Evolutionary conservation across 2,888 invertebrate species (phyloP).

Genomic region (Drosophila neonasuta): DNA sequence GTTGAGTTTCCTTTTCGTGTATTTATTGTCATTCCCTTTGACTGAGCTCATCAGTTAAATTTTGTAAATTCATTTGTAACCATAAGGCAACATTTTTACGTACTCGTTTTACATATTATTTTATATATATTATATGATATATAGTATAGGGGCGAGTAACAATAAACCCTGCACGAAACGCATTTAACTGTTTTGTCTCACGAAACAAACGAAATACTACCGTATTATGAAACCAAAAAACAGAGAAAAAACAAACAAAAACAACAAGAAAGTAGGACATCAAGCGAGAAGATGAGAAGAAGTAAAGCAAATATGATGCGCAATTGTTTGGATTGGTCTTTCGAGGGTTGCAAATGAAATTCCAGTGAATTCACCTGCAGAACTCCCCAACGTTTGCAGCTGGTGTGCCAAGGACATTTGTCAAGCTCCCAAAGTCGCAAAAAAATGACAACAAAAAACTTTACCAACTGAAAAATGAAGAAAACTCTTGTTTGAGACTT

Average conservation of each 20-base stretch:
- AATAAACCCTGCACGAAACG: slow-evolving; percentile 29
- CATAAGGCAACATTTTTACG: slow-evolving; percentile 5
- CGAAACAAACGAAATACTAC: slow-evolving; percentile 32
- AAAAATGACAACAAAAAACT: slow-evolving; percentile 2
- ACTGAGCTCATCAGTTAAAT: slow-evolving; percentile 2
- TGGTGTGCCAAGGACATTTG: slow-evolving; percentile 10
- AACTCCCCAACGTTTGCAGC: slow-evolving; percentile 3
- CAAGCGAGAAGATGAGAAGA: slow-evolving; percentile 14
- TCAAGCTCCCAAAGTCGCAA: neutral
- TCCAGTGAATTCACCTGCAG: slow-evolving; percentile 6
- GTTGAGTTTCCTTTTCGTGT: neutral
- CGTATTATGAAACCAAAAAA: slow-evolving; percentile 18
- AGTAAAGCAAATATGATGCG: slow-evolving; percentile 16
- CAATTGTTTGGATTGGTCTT: slow-evolving; percentile 30
- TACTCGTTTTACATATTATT: neutral
- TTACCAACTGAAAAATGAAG: slow-evolving; percentile 1
- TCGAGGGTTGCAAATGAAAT: slow-evolving; percentile 10
- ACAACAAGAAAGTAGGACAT: slow-evolving; percentile 26
- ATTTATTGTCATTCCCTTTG: neutral
- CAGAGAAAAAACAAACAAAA: slow-evolving; percentile 6
- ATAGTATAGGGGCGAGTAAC: slow-evolving; percentile 1
- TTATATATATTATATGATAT: neutral
- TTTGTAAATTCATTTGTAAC: neutral
- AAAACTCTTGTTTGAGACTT: neutral
- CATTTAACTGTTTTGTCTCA: slow-evolving; percentile 31